These are phyloP conservation scores for Pentalonia nigronervosa DNA, from an alignment of 1,140 invertebrate species.

Conservation along the genomic window DNA sequence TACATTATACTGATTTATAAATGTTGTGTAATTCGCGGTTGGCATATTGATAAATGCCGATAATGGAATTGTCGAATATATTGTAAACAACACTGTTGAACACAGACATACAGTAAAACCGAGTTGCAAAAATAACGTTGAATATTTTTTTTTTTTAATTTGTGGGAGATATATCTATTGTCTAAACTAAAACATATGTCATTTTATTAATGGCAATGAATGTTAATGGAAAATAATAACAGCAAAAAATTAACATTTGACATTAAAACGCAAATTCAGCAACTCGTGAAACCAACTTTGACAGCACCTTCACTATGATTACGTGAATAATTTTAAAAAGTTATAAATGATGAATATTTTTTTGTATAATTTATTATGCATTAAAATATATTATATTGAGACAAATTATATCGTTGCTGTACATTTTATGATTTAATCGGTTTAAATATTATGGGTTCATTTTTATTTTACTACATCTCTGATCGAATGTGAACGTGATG, in stretches of 20 bases:
- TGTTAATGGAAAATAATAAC: not conserved
- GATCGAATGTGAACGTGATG: not conserved
- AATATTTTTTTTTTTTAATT: not conserved
- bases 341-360: not conserved
- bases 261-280: not conserved
- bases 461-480: not conserved
- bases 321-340: not conserved
- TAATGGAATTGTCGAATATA: not conserved
- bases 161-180: not conserved
- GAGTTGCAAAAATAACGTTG: not conserved
- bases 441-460: not conserved
- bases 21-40: not conserved
- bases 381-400: not conserved
- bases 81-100: not conserved
- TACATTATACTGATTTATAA: not conserved
- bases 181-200: not conserved
- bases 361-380: not conserved
- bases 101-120: not conserved
- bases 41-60: not conserved
- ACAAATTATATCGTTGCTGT: not conserved
- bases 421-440: not conserved
- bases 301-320: not conserved
- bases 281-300: not conserved
- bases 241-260: conserved; percentile 3
- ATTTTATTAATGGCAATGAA: not conserved